Percentiles rank a stretch among this genome's conserved stretches.
These are phyloP conservation scores for Coreoperca whiteheadi DNA, from an alignment of 2,113 vertebrate genomes.

Conservation along the genomic window DNA sequence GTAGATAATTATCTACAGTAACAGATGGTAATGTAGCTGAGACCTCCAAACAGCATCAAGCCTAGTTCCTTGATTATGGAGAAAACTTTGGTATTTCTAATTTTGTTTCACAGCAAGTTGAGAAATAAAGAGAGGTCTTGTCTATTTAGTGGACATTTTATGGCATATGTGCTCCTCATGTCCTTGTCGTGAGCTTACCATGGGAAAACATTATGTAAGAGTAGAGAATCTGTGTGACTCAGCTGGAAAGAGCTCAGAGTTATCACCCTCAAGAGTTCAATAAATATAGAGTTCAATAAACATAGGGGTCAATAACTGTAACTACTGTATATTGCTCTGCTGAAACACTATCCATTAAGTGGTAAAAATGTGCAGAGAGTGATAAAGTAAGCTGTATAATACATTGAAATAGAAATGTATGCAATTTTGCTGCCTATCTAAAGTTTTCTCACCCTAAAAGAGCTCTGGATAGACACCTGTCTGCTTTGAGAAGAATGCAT, in stretches of 20 bases:
- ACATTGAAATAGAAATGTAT: background rate
- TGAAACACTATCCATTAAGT: conserved; percentile 47
- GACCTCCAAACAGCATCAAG: conserved; percentile 13
- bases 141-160: conserved; percentile 16
- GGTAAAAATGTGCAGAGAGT: conserved; percentile 16
- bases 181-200: conserved; percentile 26
- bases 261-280: conserved; percentile 55
- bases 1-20: conserved; percentile 46
- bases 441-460: background rate
- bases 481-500: background rate
- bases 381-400: conserved; percentile 3
- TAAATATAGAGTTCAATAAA: conserved; percentile 59
- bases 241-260: conserved; percentile 34
- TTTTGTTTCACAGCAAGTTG: background rate
- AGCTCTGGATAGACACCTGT: background rate
- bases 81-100: background rate
- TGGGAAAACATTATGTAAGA: conserved; percentile 48
- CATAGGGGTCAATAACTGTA: conserved; percentile 49
- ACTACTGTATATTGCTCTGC: conserved; percentile 32
- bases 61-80: conserved; percentile 10
- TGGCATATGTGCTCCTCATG: conserved; percentile 27
- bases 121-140: background rate
- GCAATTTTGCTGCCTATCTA: background rate
- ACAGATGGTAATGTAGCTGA: conserved; percentile 40
- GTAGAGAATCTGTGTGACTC: conserved; percentile 45